These are phyloP conservation scores for Oryzias celebensis DNA, from an alignment of 2,113 vertebrate genomes.

Conservation along the genomic window DNA sequence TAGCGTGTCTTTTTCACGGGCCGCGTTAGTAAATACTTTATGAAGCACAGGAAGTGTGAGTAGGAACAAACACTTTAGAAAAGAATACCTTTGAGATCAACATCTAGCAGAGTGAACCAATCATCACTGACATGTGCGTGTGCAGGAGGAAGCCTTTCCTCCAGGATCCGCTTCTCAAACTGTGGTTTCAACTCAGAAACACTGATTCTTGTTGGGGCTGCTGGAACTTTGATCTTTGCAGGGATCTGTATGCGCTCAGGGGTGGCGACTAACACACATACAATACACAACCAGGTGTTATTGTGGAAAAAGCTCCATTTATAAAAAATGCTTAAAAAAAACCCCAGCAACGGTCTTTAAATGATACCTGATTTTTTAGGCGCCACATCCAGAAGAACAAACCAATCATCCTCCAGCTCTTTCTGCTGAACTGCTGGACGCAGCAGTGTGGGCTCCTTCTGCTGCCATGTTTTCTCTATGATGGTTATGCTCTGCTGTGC, in stretches of 20 bases:
- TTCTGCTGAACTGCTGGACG: conserved; percentile 14
- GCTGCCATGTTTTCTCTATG: conserved; percentile 25
- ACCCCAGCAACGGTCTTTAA: neutral
- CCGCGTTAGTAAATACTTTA: conserved; percentile 42
- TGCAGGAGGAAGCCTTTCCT: conserved; percentile 43
- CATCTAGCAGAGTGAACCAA: conserved; percentile 73
- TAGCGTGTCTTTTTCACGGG: neutral
- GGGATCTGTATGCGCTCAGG: conserved; percentile 24
- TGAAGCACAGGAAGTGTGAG: conserved; percentile 13
- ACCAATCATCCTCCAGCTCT: conserved; percentile 67
- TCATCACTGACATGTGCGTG: conserved; percentile 51
- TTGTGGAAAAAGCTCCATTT: neutral
- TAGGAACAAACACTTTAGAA: neutral
- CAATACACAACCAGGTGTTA: conserved; percentile 37
- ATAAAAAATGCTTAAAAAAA: neutral
- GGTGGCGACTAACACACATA: conserved; percentile 39
- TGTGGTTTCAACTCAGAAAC: conserved; percentile 37
- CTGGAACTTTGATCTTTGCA: conserved; percentile 27
- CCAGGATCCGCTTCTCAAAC: conserved; percentile 59
- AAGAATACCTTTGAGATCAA: conserved; percentile 56
- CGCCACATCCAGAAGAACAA: conserved; percentile 40
- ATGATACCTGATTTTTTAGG: conserved; percentile 62
- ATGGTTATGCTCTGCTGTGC: conserved; percentile 18
- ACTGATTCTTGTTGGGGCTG: conserved; percentile 13
- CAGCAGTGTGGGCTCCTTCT: conserved; percentile 16